Conservation (phyloP, 2,888 invertebrate genomes). For the Poecilus cupreus region DNA sequence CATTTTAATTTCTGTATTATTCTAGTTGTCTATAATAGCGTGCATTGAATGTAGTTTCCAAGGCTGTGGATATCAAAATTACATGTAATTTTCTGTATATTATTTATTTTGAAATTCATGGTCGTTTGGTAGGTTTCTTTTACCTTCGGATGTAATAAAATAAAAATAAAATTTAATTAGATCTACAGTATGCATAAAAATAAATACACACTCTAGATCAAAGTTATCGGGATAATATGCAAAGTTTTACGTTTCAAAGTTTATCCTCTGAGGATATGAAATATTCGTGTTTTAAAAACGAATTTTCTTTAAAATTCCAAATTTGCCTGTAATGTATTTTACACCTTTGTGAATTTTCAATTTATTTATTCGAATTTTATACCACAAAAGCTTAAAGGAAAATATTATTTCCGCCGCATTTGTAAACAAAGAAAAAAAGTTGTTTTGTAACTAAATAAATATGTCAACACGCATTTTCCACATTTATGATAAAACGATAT, state of each 20-base stretch:
- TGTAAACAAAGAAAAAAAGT: too few species aligned
- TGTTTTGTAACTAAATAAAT: neutral
- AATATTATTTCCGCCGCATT: neutral
- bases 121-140: too few species aligned
- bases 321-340: neutral
- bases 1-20: too few species aligned
- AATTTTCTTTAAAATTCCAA: constrained; percentile 11
- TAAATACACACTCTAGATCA: too few species aligned
- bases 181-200: too few species aligned
- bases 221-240: neutral
- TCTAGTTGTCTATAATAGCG: too few species aligned
- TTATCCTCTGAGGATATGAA: neutral
- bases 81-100: too few species aligned
- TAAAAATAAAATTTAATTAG: neutral
- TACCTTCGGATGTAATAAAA: too few species aligned
- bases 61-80: too few species aligned
- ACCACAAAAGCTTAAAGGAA: neutral
- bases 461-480: neutral
- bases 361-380: neutral
- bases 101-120: too few species aligned
- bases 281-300: constrained; percentile 7
- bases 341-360: constrained; percentile 35
- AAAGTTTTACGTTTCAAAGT: neutral
- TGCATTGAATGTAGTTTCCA: too few species aligned
- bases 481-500: too few species aligned